These are phyloP conservation scores for Gymnogyps californianus DNA, from an alignment of 2,113 vertebrate genomes.

Conservation along the genomic window DNA sequence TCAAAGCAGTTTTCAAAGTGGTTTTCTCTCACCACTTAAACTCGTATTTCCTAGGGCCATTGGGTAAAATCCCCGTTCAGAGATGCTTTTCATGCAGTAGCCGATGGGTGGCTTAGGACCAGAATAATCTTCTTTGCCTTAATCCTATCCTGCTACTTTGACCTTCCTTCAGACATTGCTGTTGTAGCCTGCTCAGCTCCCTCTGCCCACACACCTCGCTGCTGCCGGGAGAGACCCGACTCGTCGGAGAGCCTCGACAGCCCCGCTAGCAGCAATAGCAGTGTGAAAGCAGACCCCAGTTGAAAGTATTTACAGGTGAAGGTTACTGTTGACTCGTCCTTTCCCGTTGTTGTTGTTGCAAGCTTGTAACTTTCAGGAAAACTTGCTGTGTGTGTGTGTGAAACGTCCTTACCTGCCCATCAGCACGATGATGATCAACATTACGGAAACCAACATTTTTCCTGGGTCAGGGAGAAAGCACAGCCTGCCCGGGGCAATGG, in stretches of 20 bases:
- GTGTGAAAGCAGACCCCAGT: background rate
- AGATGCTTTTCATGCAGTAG: background rate
- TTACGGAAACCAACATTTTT: background rate
- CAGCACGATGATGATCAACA: background rate
- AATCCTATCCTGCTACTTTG: background rate
- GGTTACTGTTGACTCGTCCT: background rate
- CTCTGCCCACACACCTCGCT: background rate
- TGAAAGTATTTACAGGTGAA: background rate
- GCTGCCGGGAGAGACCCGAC: background rate
- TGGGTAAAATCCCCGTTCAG: background rate
- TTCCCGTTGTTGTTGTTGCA: background rate
- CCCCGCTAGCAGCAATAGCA: background rate
- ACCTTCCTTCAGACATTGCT: background rate
- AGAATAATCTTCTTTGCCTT: conserved; percentile 1
- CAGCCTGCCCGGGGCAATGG: background rate
- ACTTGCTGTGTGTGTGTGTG: background rate
- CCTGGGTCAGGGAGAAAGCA: background rate
- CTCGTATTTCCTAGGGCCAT: background rate
- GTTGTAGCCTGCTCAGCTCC: background rate
- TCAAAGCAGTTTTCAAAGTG: background rate
- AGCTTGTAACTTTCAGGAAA: background rate
- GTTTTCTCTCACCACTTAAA: background rate
- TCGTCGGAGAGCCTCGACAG: accelerated
- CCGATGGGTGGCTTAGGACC: background rate
- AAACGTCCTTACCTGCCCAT: background rate